phyloP scores from a whole-genome alignment of 1,140 invertebrate genomes.

The Drosophila truncata region DNA sequence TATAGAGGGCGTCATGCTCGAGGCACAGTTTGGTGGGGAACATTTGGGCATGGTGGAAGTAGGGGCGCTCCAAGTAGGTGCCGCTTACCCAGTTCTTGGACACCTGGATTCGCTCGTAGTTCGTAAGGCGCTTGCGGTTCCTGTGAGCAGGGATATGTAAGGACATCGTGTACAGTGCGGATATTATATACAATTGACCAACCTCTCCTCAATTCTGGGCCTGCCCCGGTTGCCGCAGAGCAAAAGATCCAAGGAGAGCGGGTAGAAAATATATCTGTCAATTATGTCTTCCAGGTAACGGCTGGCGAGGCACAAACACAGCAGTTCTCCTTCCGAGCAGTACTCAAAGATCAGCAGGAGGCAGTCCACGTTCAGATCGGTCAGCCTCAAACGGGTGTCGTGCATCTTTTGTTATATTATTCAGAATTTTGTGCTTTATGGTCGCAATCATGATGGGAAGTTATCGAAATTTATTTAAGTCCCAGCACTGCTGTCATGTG shows the following conservation, averaged over 20 bases:
- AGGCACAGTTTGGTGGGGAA: conserved; percentile 75
- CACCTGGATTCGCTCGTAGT: conserved; percentile 63
- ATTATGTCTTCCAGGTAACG: conserved; percentile 55
- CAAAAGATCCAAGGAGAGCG: conserved; percentile 59
- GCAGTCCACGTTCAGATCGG: conserved; percentile 72
- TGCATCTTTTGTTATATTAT: conserved; percentile 4
- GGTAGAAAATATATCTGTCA: conserved; percentile 59
- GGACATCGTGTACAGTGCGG: too few species aligned
- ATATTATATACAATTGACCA: neutral
- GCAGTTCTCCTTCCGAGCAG: conserved; percentile 63
- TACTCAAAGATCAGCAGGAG: conserved; percentile 67
- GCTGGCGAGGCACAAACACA: conserved; percentile 53
- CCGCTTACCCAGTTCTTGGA: conserved; percentile 72
- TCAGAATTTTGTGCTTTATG: neutral
- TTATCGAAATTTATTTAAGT: too few species aligned
- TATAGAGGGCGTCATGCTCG: conserved; percentile 62
- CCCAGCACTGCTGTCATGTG: too few species aligned
- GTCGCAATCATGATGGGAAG: neutral
- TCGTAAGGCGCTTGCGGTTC: conserved; percentile 53
- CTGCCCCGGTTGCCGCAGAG: conserved; percentile 71
- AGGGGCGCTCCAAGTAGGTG: conserved; percentile 62
- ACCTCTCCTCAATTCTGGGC: conserved; percentile 60
- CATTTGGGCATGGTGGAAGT: conserved; percentile 76
- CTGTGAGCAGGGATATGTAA: conserved; percentile 18
- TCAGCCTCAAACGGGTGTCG: conserved; percentile 44